phyloP scores from a whole-genome alignment of 1,140 invertebrate genomes.

The Drosophila insularis region DNA sequence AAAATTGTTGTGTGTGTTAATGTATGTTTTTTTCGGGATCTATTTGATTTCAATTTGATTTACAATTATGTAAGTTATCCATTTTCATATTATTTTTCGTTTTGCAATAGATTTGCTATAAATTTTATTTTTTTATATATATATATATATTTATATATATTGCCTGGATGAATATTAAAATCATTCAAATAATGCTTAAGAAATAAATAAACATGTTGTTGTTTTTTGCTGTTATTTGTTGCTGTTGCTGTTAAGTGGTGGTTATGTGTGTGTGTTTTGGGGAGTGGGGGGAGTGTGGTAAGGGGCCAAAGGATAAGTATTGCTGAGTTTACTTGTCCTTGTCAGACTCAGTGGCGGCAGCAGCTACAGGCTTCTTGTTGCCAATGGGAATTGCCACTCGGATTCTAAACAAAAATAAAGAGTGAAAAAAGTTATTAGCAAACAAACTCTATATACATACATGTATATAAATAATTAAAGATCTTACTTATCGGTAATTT shows the following conservation, averaged over 20 bases:
- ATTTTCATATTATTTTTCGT: conserved; percentile 23
- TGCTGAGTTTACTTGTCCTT: conserved; percentile 89
- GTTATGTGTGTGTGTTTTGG: neutral
- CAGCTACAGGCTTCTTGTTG: conserved; percentile 87
- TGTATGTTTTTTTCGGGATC: conserved; percentile 30
- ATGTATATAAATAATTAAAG: neutral
- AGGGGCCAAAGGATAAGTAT: conserved; percentile 5
- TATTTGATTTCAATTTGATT: conserved; percentile 33
- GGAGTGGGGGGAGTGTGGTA: conserved; percentile 8
- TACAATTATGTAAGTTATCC: conserved; percentile 62
- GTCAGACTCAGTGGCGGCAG: conserved; percentile 86
- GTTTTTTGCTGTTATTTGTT: conserved; percentile 50
- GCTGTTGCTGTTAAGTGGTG: conserved; percentile 46
- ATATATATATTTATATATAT: conserved; percentile 60
- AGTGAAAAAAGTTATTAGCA: neutral
- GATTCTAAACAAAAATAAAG: conserved; percentile 86
- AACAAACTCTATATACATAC: conserved; percentile 14
- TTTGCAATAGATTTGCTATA: conserved; percentile 65
- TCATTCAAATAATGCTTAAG: conserved; percentile 79
- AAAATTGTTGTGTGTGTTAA: conserved; percentile 42
- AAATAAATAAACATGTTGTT: conserved; percentile 78
- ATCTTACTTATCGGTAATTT: conserved; percentile 93
- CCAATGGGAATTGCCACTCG: conserved; percentile 94
- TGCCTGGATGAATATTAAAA: conserved; percentile 78
- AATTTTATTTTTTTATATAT: conserved; percentile 35